Base-by-base conservation (phyloP, 2,797 vertebrate species). In the Myotis planiceps region DNA sequence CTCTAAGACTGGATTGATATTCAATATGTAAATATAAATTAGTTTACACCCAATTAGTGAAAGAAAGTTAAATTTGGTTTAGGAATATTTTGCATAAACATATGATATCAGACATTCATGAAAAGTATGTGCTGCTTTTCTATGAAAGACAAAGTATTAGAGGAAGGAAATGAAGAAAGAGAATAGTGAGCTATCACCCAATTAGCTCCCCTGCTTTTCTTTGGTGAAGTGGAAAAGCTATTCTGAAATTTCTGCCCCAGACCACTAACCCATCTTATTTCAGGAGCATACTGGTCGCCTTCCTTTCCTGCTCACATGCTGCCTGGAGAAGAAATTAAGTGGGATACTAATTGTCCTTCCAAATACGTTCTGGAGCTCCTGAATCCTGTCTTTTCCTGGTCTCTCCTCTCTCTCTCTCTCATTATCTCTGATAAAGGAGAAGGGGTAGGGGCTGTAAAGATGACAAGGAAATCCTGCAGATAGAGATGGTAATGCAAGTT, bases 1-100 rank as follows among this genome's bases (percentile, higher is more conserved):
- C 4, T 90, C 32, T 79, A 78, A 88, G 47, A 78, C 25, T 75
- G 5, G 9, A 15, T 93, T 49, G 76, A 6, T 71, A 78, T 60
- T 92, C 86, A 69, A 69, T 69, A 87, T 21, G 1, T 63, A 83
- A 89, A 78, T 60, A 88, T n/a, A 93, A 91, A 60, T 79, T 92
- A 63, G 58, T 94, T 94, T 89, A 8, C 3, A 83, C 19, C 18
- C 51, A 93, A n/a, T 23, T 27, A 95, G 25, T 53, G 5, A 84
- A 95, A 95, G 18, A 29, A 90, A 88, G 60, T 14, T 85, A n/a
- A 79, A 68, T 88, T 86, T 68, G 90, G 78, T 37, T 92, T 79
- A 51, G 23, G 27, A 55, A 47, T 45, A 74, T 81, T 91, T 74
- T 83, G 14, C 12, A 69, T 55, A 60, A 84, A 76, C 25, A 51